These are phyloP conservation scores for Pluvialis apricaria DNA, from an alignment of 2,113 vertebrate genomes.

Conservation along the genomic window DNA sequence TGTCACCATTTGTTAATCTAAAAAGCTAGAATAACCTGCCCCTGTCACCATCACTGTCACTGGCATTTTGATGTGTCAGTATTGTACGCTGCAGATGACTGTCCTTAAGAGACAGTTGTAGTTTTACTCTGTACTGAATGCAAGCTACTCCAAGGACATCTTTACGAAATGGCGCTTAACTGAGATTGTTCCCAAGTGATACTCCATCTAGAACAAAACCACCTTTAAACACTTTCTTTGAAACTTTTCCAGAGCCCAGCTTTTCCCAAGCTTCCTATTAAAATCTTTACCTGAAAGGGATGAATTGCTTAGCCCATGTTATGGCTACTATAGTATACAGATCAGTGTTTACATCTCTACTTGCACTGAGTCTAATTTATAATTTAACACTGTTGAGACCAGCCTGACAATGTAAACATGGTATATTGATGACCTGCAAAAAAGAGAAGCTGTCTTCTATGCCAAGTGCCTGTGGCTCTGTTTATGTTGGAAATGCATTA, in stretches of 20 bases:
- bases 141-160: slow-evolving; percentile 33
- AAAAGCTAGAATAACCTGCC: slow-evolving; percentile 23
- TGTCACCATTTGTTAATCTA: slow-evolving; percentile 25
- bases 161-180: not conserved
- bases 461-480: slow-evolving; percentile 56
- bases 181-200: slow-evolving; percentile 40
- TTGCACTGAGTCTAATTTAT: slow-evolving; percentile 42
- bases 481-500: slow-evolving; percentile 64
- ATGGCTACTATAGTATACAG: slow-evolving; percentile 14
- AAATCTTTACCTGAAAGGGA: slow-evolving; percentile 41
- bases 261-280: slow-evolving; percentile 50
- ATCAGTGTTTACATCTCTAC: slow-evolving; percentile 46
- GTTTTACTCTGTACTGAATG: not conserved
- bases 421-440: slow-evolving; percentile 64
- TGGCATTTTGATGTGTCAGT: slow-evolving; percentile 24
- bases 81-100: not conserved
- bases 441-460: slow-evolving; percentile 57
- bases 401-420: slow-evolving; percentile 57
- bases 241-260: slow-evolving; percentile 11
- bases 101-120: slow-evolving; percentile 19
- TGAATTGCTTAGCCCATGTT: not conserved
- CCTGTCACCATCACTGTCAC: slow-evolving; percentile 9
- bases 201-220: not conserved
- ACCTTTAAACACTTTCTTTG: not conserved
- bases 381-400: slow-evolving; percentile 61